Percentiles rank a stretch among this genome's conserved stretches.
phyloP scores from a whole-genome alignment of 1,140 invertebrate species.

The Cotesia vestalis region DNA sequence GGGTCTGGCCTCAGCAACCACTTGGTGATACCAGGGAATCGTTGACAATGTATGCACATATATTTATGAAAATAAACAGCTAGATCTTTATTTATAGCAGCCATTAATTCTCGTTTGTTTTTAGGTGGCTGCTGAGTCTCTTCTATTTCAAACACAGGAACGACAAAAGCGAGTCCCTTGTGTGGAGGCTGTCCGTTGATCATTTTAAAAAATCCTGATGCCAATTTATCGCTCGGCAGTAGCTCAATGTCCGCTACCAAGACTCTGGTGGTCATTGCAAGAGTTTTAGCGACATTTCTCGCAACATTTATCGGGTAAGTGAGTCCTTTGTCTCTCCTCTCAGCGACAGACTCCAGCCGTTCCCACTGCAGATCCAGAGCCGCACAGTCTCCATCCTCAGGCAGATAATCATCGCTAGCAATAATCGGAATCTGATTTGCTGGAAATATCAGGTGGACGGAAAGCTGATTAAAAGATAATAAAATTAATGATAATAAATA shows the following conservation, averaged over 20 bases:
- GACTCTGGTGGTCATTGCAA: constrained; percentile 72
- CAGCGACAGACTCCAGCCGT: constrained; percentile 57
- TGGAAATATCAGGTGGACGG: constrained; percentile 76
- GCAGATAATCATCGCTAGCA: constrained; percentile 3
- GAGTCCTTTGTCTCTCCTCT: constrained; percentile 66
- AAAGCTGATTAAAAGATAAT: constrained; percentile 61
- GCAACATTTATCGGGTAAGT: constrained; percentile 82
- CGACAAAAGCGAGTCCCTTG: constrained; percentile 71
- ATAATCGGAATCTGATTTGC: constrained; percentile 53
- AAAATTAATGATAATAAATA: background rate
- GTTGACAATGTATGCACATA: constrained; percentile 72
- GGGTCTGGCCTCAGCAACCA: constrained; percentile 71
- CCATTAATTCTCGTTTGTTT: constrained; percentile 67
- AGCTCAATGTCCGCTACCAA: constrained; percentile 82
- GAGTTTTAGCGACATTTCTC: constrained; percentile 74
- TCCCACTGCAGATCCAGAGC: constrained; percentile 54
- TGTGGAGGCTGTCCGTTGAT: constrained; percentile 62
- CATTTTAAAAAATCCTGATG: constrained; percentile 72
- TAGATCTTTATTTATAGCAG: constrained; percentile 48
- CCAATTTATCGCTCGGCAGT: constrained; percentile 73
- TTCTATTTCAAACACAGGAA: constrained; percentile 81
- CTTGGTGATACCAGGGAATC: constrained; percentile 77
- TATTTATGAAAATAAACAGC: constrained; percentile 72
- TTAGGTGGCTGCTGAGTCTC: constrained; percentile 69
- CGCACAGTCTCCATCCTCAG: constrained; percentile 47